Base-by-base conservation (phyloP, 2,888 invertebrate genomes). In the Dynastes maya region DNA sequence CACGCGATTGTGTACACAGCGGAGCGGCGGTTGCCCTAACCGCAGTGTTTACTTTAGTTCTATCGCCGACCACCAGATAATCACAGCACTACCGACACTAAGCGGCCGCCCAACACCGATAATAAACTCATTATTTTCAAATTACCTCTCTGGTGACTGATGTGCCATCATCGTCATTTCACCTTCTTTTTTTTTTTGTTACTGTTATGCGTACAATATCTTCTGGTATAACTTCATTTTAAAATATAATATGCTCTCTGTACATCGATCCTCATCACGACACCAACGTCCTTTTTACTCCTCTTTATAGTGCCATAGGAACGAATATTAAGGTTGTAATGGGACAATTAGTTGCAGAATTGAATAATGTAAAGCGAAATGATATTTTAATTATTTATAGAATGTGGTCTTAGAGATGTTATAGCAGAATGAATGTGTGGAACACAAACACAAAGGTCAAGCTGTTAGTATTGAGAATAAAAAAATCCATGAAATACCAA, bases 1-100 rank as follows among this genome's bases (percentile, higher is more conserved):
- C 53, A 58, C 40, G 58, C 40, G 65, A 70, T 74, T 78, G 80
- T 72, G 68, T 75, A 78, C 67, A 78, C 70, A 70, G 29, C 53
- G 63, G 78, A 72, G 71, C 64, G 71, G 72, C 71, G 49, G 71
- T 64, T 72, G 65, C 76, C 72, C 63, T 74, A 76, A 77, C 79
- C 83, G 78, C 81, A 82, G 76, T 83, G 83, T 83, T 83, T 83
- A 80, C 82, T 82, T 81, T 81, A 80, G 83, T 83, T 84, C 82
- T 83, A 84, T 84, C 84, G 80, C 80, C 80, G 82, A 80, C 84
- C 84, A 82, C 84, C 84, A 84, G 84, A 83, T 84, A 84, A 84
- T 83, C 81, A 81, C 80, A 78, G 79, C 82, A 80, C 80, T 82
- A 80, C 82, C 80, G 81, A 78, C 80, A 80, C 80, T 83, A 83